Conservation (phyloP, 2,797 vertebrate species). For the Eurystomus glaucurus region DNA sequence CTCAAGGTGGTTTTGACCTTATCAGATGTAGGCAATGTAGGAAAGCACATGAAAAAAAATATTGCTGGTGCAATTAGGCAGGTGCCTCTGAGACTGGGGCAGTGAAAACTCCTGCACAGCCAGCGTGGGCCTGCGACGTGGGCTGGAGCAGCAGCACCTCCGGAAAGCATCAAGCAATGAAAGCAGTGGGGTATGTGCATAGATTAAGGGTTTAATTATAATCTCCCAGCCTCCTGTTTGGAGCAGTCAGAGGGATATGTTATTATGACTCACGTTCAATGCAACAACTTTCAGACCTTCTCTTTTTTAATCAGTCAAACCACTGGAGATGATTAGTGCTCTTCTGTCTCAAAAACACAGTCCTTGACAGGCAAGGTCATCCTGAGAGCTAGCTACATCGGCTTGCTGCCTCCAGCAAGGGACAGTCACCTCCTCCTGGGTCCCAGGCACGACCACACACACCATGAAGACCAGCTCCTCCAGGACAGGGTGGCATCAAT, state of each 20-base stretch:
- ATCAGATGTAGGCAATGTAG: neutral
- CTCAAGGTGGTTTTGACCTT: constrained; percentile 67
- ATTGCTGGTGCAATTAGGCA: neutral
- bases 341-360: neutral
- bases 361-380: neutral
- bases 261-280: neutral
- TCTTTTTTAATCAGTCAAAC: neutral
- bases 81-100: neutral
- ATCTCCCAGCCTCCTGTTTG: neutral
- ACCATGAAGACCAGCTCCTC: neutral
- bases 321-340: neutral
- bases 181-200: neutral
- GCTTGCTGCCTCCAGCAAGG: neutral
- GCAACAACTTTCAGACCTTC: neutral
- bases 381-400: neutral
- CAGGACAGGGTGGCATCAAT: neutral
- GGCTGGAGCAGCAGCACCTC: neutral
- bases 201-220: neutral
- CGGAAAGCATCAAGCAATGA: neutral
- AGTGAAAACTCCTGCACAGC: neutral
- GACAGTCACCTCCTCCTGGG: neutral
- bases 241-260: neutral
- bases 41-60: neutral
- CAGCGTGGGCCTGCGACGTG: fast-evolving
- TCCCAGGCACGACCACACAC: fast-evolving